Evolutionary conservation across 2,888 invertebrate species (phyloP).

Genomic region (Lasioglossum morio): DNA sequence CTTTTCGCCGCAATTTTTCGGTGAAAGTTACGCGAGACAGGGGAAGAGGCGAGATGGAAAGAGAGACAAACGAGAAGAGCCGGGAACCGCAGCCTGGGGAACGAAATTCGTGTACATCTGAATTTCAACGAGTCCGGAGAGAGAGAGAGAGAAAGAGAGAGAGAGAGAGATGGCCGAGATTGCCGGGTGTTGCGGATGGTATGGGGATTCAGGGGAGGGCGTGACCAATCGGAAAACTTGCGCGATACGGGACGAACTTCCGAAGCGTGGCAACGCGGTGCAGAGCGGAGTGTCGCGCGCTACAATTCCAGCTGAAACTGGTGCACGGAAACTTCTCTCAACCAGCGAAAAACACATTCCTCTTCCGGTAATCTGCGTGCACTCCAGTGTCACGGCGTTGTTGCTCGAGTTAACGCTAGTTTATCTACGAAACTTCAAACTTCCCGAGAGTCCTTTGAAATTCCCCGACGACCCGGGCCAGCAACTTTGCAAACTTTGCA

Average conservation of each 20-base stretch:
- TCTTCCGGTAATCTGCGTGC: conserved; percentile 27
- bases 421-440: conserved; percentile 31
- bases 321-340: conserved; percentile 48
- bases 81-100: neutral
- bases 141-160: neutral
- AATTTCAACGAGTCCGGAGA: conserved; percentile 34
- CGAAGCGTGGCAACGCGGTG: neutral
- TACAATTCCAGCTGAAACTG: conserved; percentile 51
- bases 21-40: conserved; percentile 6
- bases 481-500: neutral
- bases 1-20: neutral
- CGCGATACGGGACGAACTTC: conserved; percentile 28
- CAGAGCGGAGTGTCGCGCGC: conserved; percentile 3
- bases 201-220: conserved; percentile 6
- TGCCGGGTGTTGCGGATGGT: conserved; percentile 10
- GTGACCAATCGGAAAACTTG: conserved; percentile 52
- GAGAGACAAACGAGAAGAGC: neutral
- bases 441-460: conserved; percentile 17
- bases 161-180: conserved; percentile 12
- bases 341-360: conserved; percentile 28
- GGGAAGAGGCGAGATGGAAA: neutral
- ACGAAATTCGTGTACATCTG: conserved; percentile 25
- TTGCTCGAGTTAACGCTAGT: conserved; percentile 26
- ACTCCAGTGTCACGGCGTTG: conserved; percentile 23
- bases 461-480: neutral